phyloP scores from a whole-genome alignment of 2,888 invertebrate genomes.

The Acanthosepion pharaonis region DNA sequence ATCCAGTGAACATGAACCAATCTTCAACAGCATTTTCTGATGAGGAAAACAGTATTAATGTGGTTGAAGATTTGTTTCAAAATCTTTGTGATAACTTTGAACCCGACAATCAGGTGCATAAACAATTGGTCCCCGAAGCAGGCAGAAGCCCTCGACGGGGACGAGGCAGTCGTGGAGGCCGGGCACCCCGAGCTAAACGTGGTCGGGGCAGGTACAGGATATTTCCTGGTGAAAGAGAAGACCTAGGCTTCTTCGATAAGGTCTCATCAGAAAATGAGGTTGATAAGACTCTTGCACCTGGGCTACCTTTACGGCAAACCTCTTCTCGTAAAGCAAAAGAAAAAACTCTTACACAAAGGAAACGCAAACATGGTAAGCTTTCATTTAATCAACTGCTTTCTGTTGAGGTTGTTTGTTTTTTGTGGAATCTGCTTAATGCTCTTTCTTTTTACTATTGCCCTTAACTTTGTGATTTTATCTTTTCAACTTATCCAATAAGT shows the following conservation, averaged over 20 bases:
- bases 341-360: constrained; percentile 56
- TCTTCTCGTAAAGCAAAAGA: constrained; percentile 66
- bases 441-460: background rate
- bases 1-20: background rate
- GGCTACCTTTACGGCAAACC: constrained; percentile 57
- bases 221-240: constrained; percentile 42
- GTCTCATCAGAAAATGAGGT: constrained; percentile 50
- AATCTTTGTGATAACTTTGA: constrained; percentile 57
- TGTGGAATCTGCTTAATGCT: background rate
- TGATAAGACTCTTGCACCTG: constrained; percentile 49
- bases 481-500: too few species aligned
- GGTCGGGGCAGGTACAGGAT: constrained; percentile 18
- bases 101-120: constrained; percentile 56
- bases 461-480: too few species aligned
- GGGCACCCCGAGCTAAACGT: background rate
- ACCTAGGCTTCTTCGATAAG: background rate
- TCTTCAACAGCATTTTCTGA: constrained; percentile 62
- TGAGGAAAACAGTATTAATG: constrained; percentile 56
- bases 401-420: background rate
- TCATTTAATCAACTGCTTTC: background rate
- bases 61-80: constrained; percentile 60
- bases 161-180: constrained; percentile 49
- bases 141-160: constrained; percentile 48
- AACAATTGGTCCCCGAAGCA: constrained; percentile 45
- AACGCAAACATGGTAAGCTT: constrained; percentile 49